Conservation (phyloP, 2,113 vertebrate species). For the Chloebia gouldiae region DNA sequence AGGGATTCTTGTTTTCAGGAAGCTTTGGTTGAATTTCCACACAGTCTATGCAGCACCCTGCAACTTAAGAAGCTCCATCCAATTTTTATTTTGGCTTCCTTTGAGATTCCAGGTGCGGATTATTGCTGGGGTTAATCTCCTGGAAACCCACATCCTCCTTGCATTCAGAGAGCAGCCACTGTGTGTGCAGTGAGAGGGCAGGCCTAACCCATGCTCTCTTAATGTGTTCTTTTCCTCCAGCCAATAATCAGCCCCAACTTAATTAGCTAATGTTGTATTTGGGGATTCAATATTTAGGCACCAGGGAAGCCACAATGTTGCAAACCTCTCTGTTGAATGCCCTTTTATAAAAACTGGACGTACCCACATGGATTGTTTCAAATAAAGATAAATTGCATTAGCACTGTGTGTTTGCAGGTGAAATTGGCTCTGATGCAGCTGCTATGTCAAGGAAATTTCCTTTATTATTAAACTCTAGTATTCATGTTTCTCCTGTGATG, state of each 20-base stretch:
- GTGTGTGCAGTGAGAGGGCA: constrained; percentile 17
- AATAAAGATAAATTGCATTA: background rate
- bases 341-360: background rate
- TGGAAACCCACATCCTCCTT: constrained; percentile 15
- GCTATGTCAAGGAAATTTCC: background rate
- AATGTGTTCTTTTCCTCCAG: background rate
- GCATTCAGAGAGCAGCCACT: background rate
- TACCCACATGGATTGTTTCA: background rate
- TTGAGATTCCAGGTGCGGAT: background rate
- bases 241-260: constrained; percentile 5
- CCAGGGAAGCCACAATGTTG: background rate
- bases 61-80: background rate
- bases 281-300: background rate
- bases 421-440: background rate
- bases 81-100: background rate
- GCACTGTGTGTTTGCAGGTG: background rate
- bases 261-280: constrained; percentile 33
- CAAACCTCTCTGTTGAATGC: background rate
- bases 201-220: background rate
- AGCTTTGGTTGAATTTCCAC: background rate
- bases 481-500: background rate
- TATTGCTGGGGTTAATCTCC: background rate
- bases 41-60: background rate
- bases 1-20: background rate
- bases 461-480: background rate